These are phyloP conservation scores for Bolinopsis microptera DNA, from an alignment of 37 sponge, comb jelly and placozoan species.

Conservation along the genomic window DNA sequence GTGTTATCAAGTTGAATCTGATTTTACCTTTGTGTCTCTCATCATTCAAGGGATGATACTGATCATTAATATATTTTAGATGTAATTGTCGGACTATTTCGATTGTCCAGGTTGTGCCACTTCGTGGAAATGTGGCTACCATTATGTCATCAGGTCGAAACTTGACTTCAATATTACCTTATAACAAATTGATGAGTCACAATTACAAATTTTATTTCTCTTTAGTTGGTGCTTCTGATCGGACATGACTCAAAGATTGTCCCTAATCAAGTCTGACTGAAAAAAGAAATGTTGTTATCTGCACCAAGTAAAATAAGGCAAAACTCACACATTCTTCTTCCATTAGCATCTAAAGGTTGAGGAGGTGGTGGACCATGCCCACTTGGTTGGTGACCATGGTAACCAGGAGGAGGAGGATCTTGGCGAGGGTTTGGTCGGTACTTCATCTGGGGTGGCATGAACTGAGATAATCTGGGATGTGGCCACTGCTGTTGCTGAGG, in stretches of 20 bases:
- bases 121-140: constrained; percentile 23
- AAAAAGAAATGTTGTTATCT: too few species aligned
- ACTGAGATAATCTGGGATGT: neutral
- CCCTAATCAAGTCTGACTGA: too few species aligned
- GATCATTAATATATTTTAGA: neutral
- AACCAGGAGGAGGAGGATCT: neutral
- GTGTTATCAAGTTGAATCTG: too few species aligned
- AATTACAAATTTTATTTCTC: too few species aligned
- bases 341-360: neutral
- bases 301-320: too few species aligned
- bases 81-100: constrained; percentile 9
- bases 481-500: neutral
- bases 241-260: too few species aligned
- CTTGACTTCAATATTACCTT: neutral
- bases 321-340: neutral
- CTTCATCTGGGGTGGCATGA: neutral
- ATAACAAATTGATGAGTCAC: neutral
- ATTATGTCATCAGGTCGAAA: neutral
- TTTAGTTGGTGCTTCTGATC: too few species aligned
- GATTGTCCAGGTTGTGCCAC: constrained; percentile 20
- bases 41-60: neutral
- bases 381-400: neutral
- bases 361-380: neutral
- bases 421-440: neutral
- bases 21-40: neutral